A percentile compares a stretch with the other conserved stretches of the same genome.
phyloP scores from a whole-genome alignment of 2,888 invertebrate species.

The Eustalomyia histrio region DNA sequence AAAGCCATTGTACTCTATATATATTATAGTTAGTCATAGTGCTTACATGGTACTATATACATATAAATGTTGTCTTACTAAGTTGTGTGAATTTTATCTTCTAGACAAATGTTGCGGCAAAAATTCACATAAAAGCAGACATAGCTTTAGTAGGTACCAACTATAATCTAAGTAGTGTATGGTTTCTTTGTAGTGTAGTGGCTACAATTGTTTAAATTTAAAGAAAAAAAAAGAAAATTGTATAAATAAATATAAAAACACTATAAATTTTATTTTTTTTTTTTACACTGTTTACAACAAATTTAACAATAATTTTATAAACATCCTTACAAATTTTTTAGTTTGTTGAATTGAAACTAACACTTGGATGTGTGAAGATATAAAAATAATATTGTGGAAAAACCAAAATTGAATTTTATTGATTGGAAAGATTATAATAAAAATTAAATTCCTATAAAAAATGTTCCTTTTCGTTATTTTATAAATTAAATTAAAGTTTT shows the following conservation, averaged over 20 bases:
- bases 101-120: slow-evolving; percentile 34
- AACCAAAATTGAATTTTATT: slow-evolving; percentile 30
- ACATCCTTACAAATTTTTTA: neutral
- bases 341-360: slow-evolving; percentile 29
- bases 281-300: neutral
- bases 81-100: neutral
- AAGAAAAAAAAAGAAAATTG: no score
- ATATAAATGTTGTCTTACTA: neutral
- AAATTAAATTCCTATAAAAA: neutral
- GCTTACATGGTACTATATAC: neutral
- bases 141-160: neutral
- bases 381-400: neutral
- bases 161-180: neutral
- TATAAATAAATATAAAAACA: neutral
- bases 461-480: no score
- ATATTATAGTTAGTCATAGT: neutral
- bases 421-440: slow-evolving; percentile 33
- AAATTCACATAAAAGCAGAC: neutral
- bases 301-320: neutral
- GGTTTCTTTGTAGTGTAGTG: no score
- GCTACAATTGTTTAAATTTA: neutral
- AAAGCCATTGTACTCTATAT: neutral
- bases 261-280: neutral
- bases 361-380: neutral
- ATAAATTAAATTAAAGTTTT: no score